Percentiles rank a stretch among this genome's conserved stretches.
Conservation (phyloP, 2,888 invertebrate species). For the Tetramorium bicarinatum region DNA sequence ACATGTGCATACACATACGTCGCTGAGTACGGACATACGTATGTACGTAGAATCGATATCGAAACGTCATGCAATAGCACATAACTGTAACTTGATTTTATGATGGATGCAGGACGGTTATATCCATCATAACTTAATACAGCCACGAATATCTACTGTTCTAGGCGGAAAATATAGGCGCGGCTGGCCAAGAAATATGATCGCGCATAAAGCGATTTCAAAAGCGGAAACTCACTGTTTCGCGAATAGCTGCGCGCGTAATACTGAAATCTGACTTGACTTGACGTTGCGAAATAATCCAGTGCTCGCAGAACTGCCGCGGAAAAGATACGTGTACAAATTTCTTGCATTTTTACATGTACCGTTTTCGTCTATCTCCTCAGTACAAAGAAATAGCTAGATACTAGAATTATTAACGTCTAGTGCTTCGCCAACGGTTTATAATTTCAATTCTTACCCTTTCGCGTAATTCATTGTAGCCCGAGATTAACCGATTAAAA, state of each 20-base stretch:
- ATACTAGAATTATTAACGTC: background rate
- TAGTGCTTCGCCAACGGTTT: too few species aligned
- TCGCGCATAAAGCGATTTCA: slow-evolving; percentile 50
- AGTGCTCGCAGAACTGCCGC: background rate
- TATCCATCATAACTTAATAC: slow-evolving; percentile 40
- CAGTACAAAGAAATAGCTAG: background rate
- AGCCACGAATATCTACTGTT: slow-evolving; percentile 20
- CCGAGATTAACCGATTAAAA: background rate
- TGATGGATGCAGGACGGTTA: slow-evolving; percentile 46
- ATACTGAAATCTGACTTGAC: slow-evolving; percentile 39
- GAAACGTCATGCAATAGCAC: slow-evolving; percentile 28
- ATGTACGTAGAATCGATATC: slow-evolving; percentile 36
- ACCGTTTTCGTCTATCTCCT: background rate
- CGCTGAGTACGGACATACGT: slow-evolving; percentile 4
- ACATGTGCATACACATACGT: background rate
- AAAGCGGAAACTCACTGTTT: slow-evolving; percentile 36
- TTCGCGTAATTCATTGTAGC: background rate
- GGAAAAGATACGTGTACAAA: background rate
- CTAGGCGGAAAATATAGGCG: slow-evolving; percentile 28
- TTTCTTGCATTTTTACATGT: slow-evolving; percentile 19
- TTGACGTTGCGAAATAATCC: slow-evolving; percentile 36
- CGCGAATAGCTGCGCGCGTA: slow-evolving; percentile 19
- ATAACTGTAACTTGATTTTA: slow-evolving; percentile 52
- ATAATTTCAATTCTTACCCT: background rate
- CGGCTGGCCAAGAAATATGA: slow-evolving; percentile 46